A percentile compares a stretch with the other conserved stretches of the same genome.
phyloP scores from a whole-genome alignment of 2,113 vertebrate genomes.

The Laticauda laticaudata region DNA sequence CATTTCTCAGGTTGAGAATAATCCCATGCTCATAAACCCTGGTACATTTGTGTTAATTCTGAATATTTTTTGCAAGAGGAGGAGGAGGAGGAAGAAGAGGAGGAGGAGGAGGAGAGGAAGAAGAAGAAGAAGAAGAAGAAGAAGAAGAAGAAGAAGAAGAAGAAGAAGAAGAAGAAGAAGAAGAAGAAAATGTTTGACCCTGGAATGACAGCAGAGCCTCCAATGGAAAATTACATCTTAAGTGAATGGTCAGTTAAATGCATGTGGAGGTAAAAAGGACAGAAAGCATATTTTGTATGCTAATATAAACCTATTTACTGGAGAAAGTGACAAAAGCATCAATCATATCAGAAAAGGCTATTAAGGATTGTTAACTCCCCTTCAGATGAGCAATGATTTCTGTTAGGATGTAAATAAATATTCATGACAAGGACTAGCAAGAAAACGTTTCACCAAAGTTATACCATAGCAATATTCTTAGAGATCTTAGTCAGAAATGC shows the following conservation, averaged over 20 bases:
- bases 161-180: constrained; percentile 12
- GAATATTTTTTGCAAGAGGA: constrained; percentile 26
- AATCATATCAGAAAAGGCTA: constrained; percentile 82
- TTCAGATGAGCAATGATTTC: constrained; percentile 83
- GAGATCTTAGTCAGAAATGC: neutral
- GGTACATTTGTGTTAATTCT: constrained; percentile 9
- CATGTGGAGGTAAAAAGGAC: constrained; percentile 69
- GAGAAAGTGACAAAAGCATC: constrained; percentile 83
- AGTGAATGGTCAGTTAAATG: constrained; percentile 78
- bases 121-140: no score
- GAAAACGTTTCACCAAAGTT: constrained; percentile 74
- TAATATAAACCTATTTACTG: constrained; percentile 82
- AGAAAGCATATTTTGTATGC: constrained; percentile 78
- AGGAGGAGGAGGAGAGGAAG: no score
- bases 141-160: no score
- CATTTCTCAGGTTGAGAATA: neutral
- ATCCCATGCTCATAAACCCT: neutral
- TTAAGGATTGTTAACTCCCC: constrained; percentile 83
- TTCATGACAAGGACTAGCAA: constrained; percentile 75
- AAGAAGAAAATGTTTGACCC: constrained; percentile 41
- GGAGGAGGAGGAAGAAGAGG: neutral
- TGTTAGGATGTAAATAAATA: constrained; percentile 79
- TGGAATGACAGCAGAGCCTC: constrained; percentile 68
- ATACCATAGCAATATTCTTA: constrained; percentile 41
- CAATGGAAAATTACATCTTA: constrained; percentile 73